Evolutionary conservation across 2,888 invertebrate genomes (phyloP).

Genomic region (Stenotaenia linearis): DNA sequence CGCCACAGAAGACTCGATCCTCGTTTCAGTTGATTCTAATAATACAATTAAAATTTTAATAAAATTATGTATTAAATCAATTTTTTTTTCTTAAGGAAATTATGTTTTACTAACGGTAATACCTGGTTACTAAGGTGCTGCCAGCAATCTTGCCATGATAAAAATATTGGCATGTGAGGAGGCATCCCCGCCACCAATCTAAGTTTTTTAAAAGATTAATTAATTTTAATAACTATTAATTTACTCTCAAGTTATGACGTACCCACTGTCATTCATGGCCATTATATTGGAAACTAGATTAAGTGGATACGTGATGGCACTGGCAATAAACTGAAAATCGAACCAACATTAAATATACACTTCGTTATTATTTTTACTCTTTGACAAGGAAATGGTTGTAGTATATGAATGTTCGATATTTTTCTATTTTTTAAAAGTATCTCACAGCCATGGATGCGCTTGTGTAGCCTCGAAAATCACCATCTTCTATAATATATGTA

Average conservation of each 20-base stretch:
- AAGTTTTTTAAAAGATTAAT: constrained; percentile 33
- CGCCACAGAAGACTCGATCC: constrained; percentile 78
- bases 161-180: constrained; percentile 76
- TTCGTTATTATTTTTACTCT: background rate
- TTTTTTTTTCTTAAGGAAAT: background rate
- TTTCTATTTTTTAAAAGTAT: constrained; percentile 37
- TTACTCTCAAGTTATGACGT: constrained; percentile 40
- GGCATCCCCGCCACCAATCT: constrained; percentile 75
- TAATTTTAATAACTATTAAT: constrained; percentile 7
- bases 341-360: constrained; percentile 33
- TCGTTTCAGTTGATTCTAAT: constrained; percentile 71
- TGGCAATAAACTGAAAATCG: constrained; percentile 63
- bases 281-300: constrained; percentile 86
- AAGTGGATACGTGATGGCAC: constrained; percentile 84
- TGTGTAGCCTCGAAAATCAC: constrained; percentile 56
- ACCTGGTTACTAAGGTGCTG: constrained; percentile 55
- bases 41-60: no score
- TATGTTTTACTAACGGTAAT: background rate
- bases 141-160: constrained; percentile 77
- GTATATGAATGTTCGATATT: background rate
- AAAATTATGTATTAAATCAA: no score
- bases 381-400: background rate
- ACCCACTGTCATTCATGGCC: constrained; percentile 74
- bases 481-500: constrained; percentile 71
- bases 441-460: constrained; percentile 57